Conservation (phyloP, 1,140 invertebrate species). For the Laupala kohalensis region DNA sequence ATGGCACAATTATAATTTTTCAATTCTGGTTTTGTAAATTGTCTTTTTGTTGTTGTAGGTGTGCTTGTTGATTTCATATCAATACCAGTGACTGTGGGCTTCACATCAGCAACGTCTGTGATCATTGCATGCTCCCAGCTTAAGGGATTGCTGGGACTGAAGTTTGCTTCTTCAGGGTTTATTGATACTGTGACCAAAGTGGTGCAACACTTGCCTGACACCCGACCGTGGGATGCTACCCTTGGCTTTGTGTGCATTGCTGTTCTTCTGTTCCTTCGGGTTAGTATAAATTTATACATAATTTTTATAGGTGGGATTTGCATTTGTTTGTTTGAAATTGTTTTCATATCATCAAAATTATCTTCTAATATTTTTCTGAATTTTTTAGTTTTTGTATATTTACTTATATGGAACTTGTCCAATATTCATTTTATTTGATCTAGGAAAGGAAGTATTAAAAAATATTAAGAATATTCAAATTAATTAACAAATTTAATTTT, state of each 20-base stretch:
- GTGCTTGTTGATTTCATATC: conserved; percentile 92
- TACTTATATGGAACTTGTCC: no score
- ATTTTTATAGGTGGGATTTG: not conserved
- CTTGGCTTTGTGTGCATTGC: conserved; percentile 58
- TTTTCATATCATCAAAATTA: not conserved
- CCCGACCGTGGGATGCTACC: conserved; percentile 45
- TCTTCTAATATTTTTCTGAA: no score
- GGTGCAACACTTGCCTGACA: conserved; percentile 42
- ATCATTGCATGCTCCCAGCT: conserved; percentile 82
- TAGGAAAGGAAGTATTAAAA: no score
- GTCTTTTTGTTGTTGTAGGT: conserved; percentile 39
- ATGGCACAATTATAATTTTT: no score
- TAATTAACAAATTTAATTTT: no score
- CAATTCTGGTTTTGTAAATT: not conserved
- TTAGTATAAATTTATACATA: conserved; percentile 26
- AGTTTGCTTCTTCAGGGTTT: conserved; percentile 56
- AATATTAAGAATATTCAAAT: no score
- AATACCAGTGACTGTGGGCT: conserved; percentile 82
- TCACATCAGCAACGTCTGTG: conserved; percentile 84
- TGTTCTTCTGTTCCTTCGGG: conserved; percentile 52
- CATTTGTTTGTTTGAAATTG: not conserved
- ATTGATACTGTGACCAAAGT: conserved; percentile 53
- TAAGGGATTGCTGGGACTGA: conserved; percentile 66
- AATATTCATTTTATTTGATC: no score
- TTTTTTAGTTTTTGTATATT: no score